Evolutionary conservation across 2,113 vertebrate genomes (phyloP).

Genomic region (Collichthys lucidus): DNA sequence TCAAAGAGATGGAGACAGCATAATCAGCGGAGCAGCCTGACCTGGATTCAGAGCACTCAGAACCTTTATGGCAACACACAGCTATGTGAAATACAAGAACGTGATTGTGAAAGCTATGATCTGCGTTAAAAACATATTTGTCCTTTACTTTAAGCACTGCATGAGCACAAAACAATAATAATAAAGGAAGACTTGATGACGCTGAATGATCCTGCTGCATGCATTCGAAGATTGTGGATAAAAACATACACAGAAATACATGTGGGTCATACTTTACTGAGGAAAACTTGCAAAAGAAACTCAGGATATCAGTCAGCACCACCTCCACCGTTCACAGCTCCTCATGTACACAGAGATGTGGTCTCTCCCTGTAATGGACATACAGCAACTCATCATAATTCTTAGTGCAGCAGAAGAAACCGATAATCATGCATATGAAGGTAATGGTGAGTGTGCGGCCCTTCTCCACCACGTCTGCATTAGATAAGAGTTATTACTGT

Average conservation of each 20-base stretch:
- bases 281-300: not conserved
- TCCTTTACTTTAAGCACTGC: not conserved
- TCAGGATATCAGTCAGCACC: not conserved
- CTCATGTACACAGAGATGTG: not conserved
- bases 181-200: not conserved
- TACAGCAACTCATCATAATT: constrained; percentile 6
- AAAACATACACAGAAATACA: not conserved
- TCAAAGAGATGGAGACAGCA: constrained; percentile 71
- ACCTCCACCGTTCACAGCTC: not conserved
- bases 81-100: not conserved
- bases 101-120: not conserved
- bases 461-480: constrained; percentile 22
- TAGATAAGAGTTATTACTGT: constrained; percentile 36
- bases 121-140: not conserved
- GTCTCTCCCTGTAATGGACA: constrained; percentile 13
- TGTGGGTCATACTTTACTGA: not conserved
- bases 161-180: not conserved
- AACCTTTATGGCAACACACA: constrained; percentile 22
- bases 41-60: constrained; percentile 58
- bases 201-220: no score
- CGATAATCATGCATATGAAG: constrained; percentile 25
- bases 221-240: no score
- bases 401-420: not conserved
- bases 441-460: not conserved
- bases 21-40: constrained; percentile 73